Conservation (phyloP, 2,797 vertebrate species). For the Gambusia yucatana region DNA sequence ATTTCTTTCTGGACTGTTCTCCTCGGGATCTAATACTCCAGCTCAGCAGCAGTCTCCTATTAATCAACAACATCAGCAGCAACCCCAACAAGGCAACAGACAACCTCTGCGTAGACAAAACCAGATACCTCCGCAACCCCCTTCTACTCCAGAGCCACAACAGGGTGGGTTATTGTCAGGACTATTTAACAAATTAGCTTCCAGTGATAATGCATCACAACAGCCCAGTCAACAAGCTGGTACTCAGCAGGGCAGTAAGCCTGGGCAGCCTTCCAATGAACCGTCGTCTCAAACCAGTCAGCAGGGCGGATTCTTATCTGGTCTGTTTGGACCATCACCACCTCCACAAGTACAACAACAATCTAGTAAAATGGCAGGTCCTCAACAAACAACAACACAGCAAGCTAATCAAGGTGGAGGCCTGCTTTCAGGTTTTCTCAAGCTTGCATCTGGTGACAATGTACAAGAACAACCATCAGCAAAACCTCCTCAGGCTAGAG, state of each 20-base stretch:
- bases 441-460: slow-evolving; percentile 78
- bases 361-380: slow-evolving; percentile 41
- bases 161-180: slow-evolving; percentile 85
- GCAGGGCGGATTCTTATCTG: slow-evolving; percentile 80
- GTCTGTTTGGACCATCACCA: slow-evolving; percentile 74
- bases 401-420: slow-evolving; percentile 72
- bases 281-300: slow-evolving; percentile 65
- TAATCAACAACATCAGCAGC: slow-evolving; percentile 59
- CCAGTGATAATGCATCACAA: slow-evolving; percentile 75
- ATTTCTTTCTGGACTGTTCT: slow-evolving; percentile 80
- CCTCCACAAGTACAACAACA: slow-evolving; percentile 53
- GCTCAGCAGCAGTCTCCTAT: slow-evolving; percentile 54
- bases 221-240: slow-evolving; percentile 50
- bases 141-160: slow-evolving; percentile 69
- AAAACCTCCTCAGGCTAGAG: slow-evolving; percentile 42
- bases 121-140: slow-evolving; percentile 69
- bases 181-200: slow-evolving; percentile 83
- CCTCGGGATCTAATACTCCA: slow-evolving; percentile 50
- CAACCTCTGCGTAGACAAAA: slow-evolving; percentile 80
- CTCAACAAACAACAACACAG: slow-evolving; percentile 55
- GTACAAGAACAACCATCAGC: slow-evolving; percentile 59
- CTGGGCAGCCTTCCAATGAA: slow-evolving; percentile 53
- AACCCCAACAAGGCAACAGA: slow-evolving; percentile 72
- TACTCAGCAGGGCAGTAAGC: slow-evolving; percentile 56
- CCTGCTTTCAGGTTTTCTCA: slow-evolving; percentile 86